phyloP scores from a whole-genome alignment of 1,140 invertebrate species.

The Pseudomyrmex pallidus region DNA sequence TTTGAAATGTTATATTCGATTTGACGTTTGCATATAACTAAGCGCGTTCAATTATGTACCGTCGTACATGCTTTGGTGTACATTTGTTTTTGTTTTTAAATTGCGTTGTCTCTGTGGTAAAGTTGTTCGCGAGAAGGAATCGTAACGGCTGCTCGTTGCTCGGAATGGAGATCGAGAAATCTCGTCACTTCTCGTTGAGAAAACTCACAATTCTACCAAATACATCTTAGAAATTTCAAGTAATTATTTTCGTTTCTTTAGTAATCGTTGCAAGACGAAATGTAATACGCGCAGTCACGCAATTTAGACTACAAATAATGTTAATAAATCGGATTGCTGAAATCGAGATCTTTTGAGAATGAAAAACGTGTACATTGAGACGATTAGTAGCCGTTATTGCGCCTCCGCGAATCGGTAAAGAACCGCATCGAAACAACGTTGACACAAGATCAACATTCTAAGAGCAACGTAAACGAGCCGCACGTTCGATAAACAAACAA shows the following conservation, averaged over 20 bases:
- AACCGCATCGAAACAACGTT: constrained; percentile 20
- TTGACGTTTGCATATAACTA: too few relatives aligned
- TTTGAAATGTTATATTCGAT: too few relatives aligned
- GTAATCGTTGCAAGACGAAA: background rate
- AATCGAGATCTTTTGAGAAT: background rate
- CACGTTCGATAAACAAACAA: constrained; percentile 48
- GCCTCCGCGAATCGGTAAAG: constrained; percentile 33
- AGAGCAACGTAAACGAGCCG: constrained; percentile 36
- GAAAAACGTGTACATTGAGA: background rate
- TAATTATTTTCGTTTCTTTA: background rate
- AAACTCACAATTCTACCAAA: background rate
- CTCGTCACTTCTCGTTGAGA: background rate
- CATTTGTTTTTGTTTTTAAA: background rate
- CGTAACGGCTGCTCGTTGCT: constrained; percentile 11
- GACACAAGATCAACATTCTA: constrained; percentile 7
- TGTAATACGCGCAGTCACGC: background rate
- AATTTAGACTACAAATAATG: constrained; percentile 23
- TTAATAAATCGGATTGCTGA: constrained; percentile 2
- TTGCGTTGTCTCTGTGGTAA: background rate
- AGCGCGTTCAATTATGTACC: constrained; percentile 11
- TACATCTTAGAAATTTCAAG: background rate
- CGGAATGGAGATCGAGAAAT: background rate
- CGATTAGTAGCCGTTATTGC: constrained; percentile 15
- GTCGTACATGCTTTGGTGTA: constrained; percentile 19
- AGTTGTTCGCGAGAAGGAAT: constrained; percentile 27